Evolutionary conservation across 2,797 vertebrate genomes (phyloP), one percentile per base, ranked within the genome.

Genomic region (Malurus leucopterus): DNA sequence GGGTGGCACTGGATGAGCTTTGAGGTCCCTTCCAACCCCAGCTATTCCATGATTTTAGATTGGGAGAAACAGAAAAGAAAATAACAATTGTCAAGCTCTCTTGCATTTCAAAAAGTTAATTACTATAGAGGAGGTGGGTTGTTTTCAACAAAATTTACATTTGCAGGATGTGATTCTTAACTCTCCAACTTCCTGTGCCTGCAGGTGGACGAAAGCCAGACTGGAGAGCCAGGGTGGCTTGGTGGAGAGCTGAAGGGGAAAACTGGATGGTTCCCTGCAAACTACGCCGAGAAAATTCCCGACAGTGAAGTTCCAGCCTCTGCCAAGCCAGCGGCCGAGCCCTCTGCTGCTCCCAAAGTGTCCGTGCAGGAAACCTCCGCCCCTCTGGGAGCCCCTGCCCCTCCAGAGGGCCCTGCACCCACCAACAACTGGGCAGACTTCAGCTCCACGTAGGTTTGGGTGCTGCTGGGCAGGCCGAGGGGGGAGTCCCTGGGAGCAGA

Each of bases 391-490:
- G 93, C 98, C 68, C 91, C 97, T 59, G 79, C 96, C 50, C 87
- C 97, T 67, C 75, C 97, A 4, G 97, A 97, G 72, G 61, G 80
- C 44, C 89, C 97, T 57, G 63, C 96, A 24, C 88, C 78, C 55
- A 96, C 98, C 92, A 99, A 98, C 87, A 99, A 99, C 97, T 99
- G 99, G 99, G 99, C 99, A 6, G 99, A 99, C 96, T 99, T 99
- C 95, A 99, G 98, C 96, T 99, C 99, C 93, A 99, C 98, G 99
- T 99, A 96, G 86, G 99, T 98, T 55, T 83, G 67, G 44, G 30
- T 12, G 80, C 40, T 63, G 51, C 41, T 65, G 55, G 19, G 55
- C 27, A 23, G 47, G 34, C 38, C 14, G 30, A 3, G 14, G 7
- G 34, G 26, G 15, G 15, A 34, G 32, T 57, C 15, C 38, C 51